Conservation (phyloP, 2,797 vertebrate genomes). For the Muscicapa comitata region DNA sequence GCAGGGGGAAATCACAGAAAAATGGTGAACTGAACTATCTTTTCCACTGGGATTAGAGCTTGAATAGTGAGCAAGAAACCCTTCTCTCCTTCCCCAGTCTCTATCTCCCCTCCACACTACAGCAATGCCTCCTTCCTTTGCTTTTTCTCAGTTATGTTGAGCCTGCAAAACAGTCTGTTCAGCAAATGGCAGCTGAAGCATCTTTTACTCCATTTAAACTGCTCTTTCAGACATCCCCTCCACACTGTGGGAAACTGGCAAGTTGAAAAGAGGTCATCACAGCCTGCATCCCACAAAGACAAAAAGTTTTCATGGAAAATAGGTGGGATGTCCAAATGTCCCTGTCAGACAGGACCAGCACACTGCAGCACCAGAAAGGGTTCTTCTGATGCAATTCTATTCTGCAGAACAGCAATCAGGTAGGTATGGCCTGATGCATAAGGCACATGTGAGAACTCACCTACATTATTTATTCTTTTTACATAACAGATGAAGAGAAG, state of each 20-base stretch:
- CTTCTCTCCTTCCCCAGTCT: neutral
- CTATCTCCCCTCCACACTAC: neutral
- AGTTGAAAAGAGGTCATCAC: neutral
- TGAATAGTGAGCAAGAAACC: neutral
- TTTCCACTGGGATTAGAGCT: neutral
- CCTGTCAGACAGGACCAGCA: neutral
- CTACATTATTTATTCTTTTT: constrained; percentile 1
- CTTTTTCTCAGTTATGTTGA: neutral
- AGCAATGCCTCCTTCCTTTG: neutral
- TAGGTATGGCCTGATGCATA: neutral
- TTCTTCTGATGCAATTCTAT: neutral
- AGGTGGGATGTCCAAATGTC: neutral
- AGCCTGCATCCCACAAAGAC: neutral
- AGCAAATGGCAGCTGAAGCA: neutral
- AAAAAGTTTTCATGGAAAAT: neutral
- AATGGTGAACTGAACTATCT: neutral
- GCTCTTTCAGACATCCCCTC: neutral
- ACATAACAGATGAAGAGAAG: neutral
- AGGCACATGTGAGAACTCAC: neutral
- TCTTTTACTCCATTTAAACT: neutral
- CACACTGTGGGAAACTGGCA: neutral
- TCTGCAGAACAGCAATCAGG: neutral
- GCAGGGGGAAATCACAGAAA: neutral
- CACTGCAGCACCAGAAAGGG: neutral
- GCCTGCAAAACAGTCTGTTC: neutral